These are phyloP conservation scores for Pelosia muscerda DNA, from an alignment of 2,888 invertebrate genomes.

Conservation along the genomic window DNA sequence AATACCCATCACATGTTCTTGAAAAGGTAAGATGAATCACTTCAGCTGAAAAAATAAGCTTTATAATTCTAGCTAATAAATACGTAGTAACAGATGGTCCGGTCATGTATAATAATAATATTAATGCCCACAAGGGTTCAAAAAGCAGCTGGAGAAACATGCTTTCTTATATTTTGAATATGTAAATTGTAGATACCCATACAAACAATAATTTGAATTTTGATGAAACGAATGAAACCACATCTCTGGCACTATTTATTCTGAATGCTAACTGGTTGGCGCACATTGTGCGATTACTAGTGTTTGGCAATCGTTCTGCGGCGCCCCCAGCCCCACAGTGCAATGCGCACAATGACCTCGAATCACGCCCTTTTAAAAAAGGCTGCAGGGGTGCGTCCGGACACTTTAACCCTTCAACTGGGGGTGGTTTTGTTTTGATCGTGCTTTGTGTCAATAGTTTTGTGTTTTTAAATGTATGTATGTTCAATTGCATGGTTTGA, in stretches of 20 bases:
- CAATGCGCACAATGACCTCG: constrained; percentile 52
- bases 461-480: constrained; percentile 36
- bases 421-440: constrained; percentile 48
- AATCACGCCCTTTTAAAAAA: constrained; percentile 52
- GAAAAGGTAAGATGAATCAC: background rate
- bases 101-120: background rate
- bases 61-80: background rate
- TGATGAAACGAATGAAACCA: constrained; percentile 18
- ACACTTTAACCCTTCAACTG: constrained; percentile 35
- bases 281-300: constrained; percentile 28
- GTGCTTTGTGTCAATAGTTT: constrained; percentile 48
- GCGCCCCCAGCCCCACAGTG: constrained; percentile 16
- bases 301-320: constrained; percentile 28
- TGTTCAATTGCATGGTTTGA: constrained; percentile 32
- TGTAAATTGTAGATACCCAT: constrained; percentile 6
- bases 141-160: background rate
- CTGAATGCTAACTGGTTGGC: constrained; percentile 26
- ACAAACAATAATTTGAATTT: constrained; percentile 10
- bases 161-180: constrained; percentile 6
- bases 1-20: background rate
- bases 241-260: constrained; percentile 32
- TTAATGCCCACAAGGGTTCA: background rate
- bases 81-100: background rate
- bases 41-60: background rate
- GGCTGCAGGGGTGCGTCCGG: constrained; percentile 39